Base-by-base conservation (phyloP, 1,140 invertebrate species). In the Halesus radiatus region DNA sequence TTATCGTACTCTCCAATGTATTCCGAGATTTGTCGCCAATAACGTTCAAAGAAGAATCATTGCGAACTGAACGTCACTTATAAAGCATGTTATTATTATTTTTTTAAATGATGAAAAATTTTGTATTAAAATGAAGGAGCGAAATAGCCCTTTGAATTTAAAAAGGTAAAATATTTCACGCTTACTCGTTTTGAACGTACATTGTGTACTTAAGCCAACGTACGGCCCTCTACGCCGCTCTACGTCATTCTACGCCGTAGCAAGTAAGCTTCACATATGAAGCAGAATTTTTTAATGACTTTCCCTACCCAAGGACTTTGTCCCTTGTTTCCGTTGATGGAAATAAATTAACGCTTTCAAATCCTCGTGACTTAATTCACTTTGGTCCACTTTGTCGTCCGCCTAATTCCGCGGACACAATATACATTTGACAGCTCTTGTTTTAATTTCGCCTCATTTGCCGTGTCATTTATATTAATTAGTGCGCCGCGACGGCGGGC, bases 281-380 rank as follows among this genome's bases (percentile, higher is more conserved):
- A 72, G 81, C 62, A 32, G 68, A 50, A 68, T 82, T 82, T 82
- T 82, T 82, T 82, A 82, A 80, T 79, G 77, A 79, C 78, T 52
- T 54, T 32, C 16, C 62, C 66, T 64, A 75, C 53, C 76, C 60
- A 50, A 78, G 62, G 20, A 66, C 66, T 37, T 23, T 13, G 20
- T 68, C 78, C 75, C 79, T 82, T 82, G 81, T 82, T 79, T 53
- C 53, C 64, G 32, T 45, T 82, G 77, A 82, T 80, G 78, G 60
- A 72, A 80, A 82, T 82, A 82, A 80, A 82, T 82, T 82, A 79
- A 68, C 62, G 64, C 81, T 82, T 72, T 82, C 37, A 80, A 76
- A 53, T 77, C 80, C 76, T 81, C 77, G 78, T 75, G 80, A 78
- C 80, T 81, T 75, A 73, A 75, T 78, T 77, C 74, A 77, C 79